A percentile compares a stretch with the other conserved stretches of the same genome.
Evolutionary conservation across 2,888 invertebrate genomes (phyloP).

Genomic region (Ornithoptera alexandrae): DNA sequence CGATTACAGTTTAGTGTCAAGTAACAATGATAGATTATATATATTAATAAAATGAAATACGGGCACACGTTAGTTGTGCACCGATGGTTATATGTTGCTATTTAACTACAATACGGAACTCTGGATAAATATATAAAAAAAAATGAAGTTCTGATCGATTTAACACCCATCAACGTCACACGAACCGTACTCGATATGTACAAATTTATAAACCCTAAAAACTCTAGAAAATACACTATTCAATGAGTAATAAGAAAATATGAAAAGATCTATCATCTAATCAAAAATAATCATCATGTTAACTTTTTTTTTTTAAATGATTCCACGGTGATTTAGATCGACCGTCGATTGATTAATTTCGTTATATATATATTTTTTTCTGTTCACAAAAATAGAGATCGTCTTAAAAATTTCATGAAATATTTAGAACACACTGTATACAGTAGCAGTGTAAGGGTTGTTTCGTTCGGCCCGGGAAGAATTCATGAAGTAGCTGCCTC

Average conservation of each 20-base stretch:
- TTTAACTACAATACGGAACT: conserved; percentile 23
- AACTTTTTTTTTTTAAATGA: conserved; percentile 18
- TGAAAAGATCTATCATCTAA: conserved; percentile 31
- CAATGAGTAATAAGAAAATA: conserved; percentile 35
- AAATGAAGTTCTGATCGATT: conserved; percentile 33
- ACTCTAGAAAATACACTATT: conserved; percentile 30
- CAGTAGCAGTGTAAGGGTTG: neutral
- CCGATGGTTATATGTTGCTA: conserved; percentile 8
- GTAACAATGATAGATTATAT: neutral
- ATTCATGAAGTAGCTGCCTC: conserved; percentile 15
- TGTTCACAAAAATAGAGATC: conserved; percentile 28
- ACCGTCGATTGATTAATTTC: conserved; percentile 26
- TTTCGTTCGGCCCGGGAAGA: conserved; percentile 3
- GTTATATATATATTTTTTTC: conserved; percentile 13
- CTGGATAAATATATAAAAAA: conserved; percentile 26
- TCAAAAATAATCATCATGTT: conserved; percentile 16
- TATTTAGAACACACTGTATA: conserved; percentile 25
- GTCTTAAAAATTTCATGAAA: conserved; percentile 12
- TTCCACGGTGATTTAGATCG: conserved; percentile 23
- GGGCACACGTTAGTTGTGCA: neutral
- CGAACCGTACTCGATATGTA: conserved; percentile 38
- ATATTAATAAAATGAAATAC: neutral
- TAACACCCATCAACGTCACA: conserved; percentile 37
- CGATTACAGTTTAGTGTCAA: neutral
- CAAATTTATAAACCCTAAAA: conserved; percentile 36